Conservation (phyloP, 2,888 invertebrate species). For the Leptarthrus brevirostris region DNA sequence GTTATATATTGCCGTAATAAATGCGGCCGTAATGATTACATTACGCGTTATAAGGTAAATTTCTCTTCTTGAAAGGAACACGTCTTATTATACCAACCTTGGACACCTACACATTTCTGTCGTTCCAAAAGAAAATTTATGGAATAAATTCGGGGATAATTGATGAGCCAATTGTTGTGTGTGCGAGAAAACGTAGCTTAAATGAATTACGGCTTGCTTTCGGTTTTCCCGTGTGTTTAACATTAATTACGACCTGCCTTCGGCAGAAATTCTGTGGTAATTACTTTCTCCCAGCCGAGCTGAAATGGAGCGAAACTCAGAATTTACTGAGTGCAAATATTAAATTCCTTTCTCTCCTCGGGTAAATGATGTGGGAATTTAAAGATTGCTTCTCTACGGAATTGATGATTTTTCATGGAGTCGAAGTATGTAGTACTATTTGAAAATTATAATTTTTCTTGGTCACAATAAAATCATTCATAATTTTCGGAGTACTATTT, state of each 20-base stretch:
- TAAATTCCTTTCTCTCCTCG: neutral
- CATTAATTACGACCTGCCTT: constrained; percentile 6
- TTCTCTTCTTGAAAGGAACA: constrained; percentile 1
- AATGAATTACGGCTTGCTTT: constrained; percentile 10
- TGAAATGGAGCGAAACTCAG: constrained; percentile 14
- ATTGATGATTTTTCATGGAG: too few relatives aligned
- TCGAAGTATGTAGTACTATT: too few relatives aligned
- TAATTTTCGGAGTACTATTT: too few relatives aligned
- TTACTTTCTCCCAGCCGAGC: neutral
- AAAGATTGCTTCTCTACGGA: too few relatives aligned
- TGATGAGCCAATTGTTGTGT: constrained; percentile 30
- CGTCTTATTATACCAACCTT: neutral
- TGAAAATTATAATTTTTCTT: too few relatives aligned
- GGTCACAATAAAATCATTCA: too few relatives aligned
- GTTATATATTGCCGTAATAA: neutral
- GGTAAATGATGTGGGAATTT: too few relatives aligned
- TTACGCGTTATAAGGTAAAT: neutral
- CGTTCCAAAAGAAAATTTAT: neutral
- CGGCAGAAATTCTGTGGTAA: neutral
- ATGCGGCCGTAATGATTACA: neutral
- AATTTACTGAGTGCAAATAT: neutral
- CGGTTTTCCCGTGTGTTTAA: neutral
- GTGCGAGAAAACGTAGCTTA: neutral
- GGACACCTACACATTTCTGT: neutral
- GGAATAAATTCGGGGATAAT: constrained; percentile 15